A percentile compares a stretch with the other conserved stretches of the same genome.
These are phyloP conservation scores for Pammene fasciana DNA, from an alignment of 2,888 invertebrate genomes.

Conservation along the genomic window DNA sequence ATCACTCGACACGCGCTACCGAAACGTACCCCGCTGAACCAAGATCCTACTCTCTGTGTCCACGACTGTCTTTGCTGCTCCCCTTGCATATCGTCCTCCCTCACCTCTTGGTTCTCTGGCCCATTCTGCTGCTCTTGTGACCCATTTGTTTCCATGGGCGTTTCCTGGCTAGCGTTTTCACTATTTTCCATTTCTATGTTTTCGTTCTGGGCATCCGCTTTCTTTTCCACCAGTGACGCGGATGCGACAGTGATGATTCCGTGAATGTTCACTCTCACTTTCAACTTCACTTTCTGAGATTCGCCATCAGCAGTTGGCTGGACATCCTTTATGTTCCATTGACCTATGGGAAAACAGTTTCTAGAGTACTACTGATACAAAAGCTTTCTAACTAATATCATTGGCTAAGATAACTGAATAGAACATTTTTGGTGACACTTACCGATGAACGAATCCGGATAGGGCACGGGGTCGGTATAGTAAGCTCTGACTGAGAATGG, in stretches of 20 bases:
- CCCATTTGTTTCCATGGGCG: conserved; percentile 80
- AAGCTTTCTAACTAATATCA: conserved; percentile 20
- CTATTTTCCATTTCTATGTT: conserved; percentile 75
- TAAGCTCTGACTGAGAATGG: conserved; percentile 94
- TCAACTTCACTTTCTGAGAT: conserved; percentile 97
- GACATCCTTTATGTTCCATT: conserved; percentile 91
- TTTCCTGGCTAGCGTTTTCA: conserved; percentile 64
- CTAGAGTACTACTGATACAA: conserved; percentile 24
- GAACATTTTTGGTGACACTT: conserved; percentile 57
- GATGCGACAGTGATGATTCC: conserved; percentile 95
- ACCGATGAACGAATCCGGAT: conserved; percentile 91
- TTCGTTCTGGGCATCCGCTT: conserved; percentile 79
- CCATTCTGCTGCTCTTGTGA: conserved; percentile 72
- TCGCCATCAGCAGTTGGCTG: conserved; percentile 94
- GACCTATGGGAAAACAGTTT: conserved; percentile 73
- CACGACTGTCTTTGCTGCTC: conserved; percentile 85
- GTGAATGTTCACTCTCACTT: conserved; percentile 96
- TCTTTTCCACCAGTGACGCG: conserved; percentile 92
- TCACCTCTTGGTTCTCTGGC: conserved; percentile 79
- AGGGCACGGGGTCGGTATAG: conserved; percentile 90
- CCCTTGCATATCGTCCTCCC: conserved; percentile 73
- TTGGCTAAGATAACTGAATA: not conserved
- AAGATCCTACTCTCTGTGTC: conserved; percentile 88
- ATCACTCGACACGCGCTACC: conserved; percentile 73
- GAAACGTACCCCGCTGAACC: conserved; percentile 88